phyloP scores from a whole-genome alignment of 2,797 vertebrate genomes.

The Lepilemur septentrionalis region DNA sequence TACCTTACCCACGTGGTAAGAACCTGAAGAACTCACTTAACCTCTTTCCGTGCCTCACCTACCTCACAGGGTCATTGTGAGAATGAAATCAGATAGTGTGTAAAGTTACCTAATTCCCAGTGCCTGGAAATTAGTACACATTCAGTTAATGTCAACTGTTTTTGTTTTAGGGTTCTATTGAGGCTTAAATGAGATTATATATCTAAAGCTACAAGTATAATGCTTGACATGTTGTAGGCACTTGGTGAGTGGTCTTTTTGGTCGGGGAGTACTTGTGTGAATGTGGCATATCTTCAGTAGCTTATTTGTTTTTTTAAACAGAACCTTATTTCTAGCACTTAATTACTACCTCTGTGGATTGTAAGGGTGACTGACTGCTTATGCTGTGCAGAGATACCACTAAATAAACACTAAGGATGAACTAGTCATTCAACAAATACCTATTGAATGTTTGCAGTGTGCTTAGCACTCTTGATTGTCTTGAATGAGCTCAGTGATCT shows the following conservation, averaged over 20 bases:
- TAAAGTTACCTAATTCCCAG: not conserved
- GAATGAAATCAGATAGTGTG: not conserved
- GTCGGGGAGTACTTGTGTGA: not conserved
- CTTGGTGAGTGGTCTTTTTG: constrained; percentile 18
- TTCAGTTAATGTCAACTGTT: not conserved
- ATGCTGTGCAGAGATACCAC: not conserved
- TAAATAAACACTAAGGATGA: not conserved
- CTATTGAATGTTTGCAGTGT: constrained; percentile 9
- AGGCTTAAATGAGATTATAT: constrained; percentile 1
- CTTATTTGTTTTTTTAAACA: not conserved
- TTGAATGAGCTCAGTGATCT: not conserved
- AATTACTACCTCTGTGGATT: not conserved
- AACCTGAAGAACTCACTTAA: not conserved
- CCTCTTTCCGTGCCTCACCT: not conserved
- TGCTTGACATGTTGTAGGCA: not conserved
- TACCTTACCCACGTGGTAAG: not conserved
- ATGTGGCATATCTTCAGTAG: not conserved
- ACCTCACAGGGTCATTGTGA: not conserved
- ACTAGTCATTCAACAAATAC: not conserved
- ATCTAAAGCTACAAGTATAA: not conserved
- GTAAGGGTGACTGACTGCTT: not conserved
- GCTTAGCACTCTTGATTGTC: not conserved
- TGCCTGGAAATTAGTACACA: not conserved
- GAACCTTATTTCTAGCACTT: not conserved
- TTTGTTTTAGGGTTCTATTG: constrained; percentile 14